Evolutionary conservation across 2,113 vertebrate species (phyloP).

Genomic region (Bufo bufo): DNA sequence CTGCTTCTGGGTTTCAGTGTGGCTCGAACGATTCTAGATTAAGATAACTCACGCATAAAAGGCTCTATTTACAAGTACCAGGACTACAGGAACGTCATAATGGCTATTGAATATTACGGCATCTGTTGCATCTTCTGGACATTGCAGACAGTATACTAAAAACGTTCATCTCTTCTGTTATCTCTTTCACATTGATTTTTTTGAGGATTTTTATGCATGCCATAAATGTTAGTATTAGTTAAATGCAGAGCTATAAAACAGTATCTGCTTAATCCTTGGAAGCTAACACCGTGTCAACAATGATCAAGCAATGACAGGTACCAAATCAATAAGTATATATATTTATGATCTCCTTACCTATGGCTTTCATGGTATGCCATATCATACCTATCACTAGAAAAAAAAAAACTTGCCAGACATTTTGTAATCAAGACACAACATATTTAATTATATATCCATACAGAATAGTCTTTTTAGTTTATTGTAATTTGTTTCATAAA

Average conservation of each 20-base stretch:
- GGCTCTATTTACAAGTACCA: conserved; percentile 41
- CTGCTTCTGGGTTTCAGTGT: conserved; percentile 21
- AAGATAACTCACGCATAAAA: conserved; percentile 51
- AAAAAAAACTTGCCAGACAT: background rate
- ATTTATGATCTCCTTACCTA: background rate
- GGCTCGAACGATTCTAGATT: conserved; percentile 39
- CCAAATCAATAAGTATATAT: background rate
- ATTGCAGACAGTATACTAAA: background rate
- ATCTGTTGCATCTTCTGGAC: conserved; percentile 16
- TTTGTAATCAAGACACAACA: background rate
- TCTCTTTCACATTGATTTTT: conserved; percentile 46
- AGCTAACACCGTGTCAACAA: conserved; percentile 9
- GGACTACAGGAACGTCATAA: conserved; percentile 31
- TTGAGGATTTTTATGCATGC: conserved; percentile 8
- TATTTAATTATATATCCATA: too few species aligned
- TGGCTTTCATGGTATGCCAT: background rate
- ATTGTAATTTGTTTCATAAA: too few species aligned
- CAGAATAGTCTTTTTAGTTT: too few species aligned
- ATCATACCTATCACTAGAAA: background rate
- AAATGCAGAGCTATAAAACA: conserved; percentile 39
- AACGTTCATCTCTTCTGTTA: conserved; percentile 9
- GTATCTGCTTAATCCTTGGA: conserved; percentile 23
- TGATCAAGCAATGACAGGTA: background rate
- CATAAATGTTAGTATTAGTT: conserved; percentile 20
- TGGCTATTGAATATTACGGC: conserved; percentile 34